Evolutionary conservation across 1,140 invertebrate genomes (phyloP), one percentile per base, ranked within the genome.

Genomic region (Latrodectus geometricus): DNA sequence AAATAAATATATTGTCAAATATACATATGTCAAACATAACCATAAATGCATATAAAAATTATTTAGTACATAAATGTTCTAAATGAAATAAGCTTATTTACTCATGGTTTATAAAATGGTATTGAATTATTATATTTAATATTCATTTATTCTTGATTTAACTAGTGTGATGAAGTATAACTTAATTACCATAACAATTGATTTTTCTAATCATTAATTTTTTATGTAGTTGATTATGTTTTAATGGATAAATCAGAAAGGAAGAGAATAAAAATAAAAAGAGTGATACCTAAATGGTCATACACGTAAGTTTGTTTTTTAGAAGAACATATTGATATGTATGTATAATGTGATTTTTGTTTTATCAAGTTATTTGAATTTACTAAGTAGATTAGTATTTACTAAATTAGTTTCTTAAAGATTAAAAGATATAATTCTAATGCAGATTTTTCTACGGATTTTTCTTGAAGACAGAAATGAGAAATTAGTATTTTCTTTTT

Each of bases 181-280:
- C 8, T 61, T 61, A 14, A 61, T 17, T 61, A 14, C 0, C 54
- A 2, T 61, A 61, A 61, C 54, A 4, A 4, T 61, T 14, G 50
- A 20, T 78, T 65, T 78, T 50, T 4, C 11, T 11, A 56, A n/a
- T 17, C 17, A 12, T 61, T 49, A 2, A 17, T 12, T 76, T 84
- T 76, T 2, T 83, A 50, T 76, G 52, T 35, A 84, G 82, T 84
- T 68, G 73, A 84, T 54, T 84, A 84, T 84, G 48, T 84, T 17
- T 76, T 84, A 49, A 21, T 84, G 73, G 82, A 84, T 52, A 75
- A 75, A 54, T 56, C 72, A 21, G 82, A 84, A 76, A 76, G 73
- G 68, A 17, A 76, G 52, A 35, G 82, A 21, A 20, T 84, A 17
- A 21, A 68, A 9, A 84, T 84, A 12, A 76, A 84, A 35, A 76